Evolutionary conservation across 2,888 invertebrate species (phyloP).

Genomic region (Eupithecia vulgata): DNA sequence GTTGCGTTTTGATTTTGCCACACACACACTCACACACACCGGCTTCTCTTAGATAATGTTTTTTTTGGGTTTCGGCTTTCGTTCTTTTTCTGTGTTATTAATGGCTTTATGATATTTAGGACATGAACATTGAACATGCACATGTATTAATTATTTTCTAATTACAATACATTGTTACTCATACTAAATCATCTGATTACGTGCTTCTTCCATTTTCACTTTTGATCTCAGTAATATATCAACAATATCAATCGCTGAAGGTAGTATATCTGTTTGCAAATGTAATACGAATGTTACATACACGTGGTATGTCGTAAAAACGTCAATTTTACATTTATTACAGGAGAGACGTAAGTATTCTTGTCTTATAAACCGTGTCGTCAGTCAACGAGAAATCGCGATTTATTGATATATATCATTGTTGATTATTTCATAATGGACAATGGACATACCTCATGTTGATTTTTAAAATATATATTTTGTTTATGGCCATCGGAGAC

Average conservation of each 20-base stretch:
- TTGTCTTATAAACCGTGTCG: constrained; percentile 71
- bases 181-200: constrained; percentile 43
- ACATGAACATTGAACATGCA: too few species aligned
- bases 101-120: background rate
- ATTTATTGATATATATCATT: constrained; percentile 73
- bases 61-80: background rate
- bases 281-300: constrained; percentile 52
- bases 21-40: too few species aligned
- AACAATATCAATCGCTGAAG: constrained; percentile 60
- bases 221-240: constrained; percentile 54
- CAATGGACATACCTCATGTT: constrained; percentile 56
- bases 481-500: constrained; percentile 53
- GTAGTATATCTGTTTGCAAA: constrained; percentile 64
- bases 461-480: constrained; percentile 44
- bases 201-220: constrained; percentile 48
- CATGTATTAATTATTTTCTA: background rate
- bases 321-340: constrained; percentile 76
- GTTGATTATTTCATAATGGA: constrained; percentile 77
- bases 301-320: constrained; percentile 72
- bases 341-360: constrained; percentile 73
- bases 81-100: background rate
- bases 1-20: constrained; percentile 14
- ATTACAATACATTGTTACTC: background rate
- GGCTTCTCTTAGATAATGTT: background rate
- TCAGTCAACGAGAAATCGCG: constrained; percentile 73